Conservation (phyloP, 2,113 vertebrate species). For the Sturnira hondurensis region DNA sequence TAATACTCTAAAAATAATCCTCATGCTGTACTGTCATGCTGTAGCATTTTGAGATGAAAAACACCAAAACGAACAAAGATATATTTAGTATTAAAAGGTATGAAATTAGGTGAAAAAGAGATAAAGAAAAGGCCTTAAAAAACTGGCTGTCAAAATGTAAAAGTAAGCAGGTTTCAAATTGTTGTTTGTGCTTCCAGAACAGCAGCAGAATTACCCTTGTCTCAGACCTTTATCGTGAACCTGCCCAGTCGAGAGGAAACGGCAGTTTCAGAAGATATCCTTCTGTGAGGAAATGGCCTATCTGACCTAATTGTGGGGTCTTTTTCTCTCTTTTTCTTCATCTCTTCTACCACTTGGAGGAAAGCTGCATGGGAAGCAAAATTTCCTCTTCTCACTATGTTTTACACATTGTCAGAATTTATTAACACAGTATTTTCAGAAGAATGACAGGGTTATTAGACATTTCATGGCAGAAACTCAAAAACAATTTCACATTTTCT, state of each 20-base stretch:
- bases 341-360: constrained; percentile 40
- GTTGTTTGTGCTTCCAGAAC: not conserved
- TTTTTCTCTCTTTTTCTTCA: constrained; percentile 34
- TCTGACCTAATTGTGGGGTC: constrained; percentile 33
- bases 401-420: constrained; percentile 78
- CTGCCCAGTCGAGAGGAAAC: not conserved
- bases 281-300: constrained; percentile 21
- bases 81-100: not conserved
- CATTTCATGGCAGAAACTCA: constrained; percentile 75
- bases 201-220: not conserved
- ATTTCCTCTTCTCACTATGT: constrained; percentile 66
- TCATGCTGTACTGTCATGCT: not conserved
- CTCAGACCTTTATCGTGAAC: not conserved
- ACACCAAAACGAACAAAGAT: not conserved
- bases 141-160: not conserved
- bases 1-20: not conserved
- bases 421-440: constrained; percentile 75
- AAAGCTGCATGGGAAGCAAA: constrained; percentile 61
- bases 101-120: not conserved
- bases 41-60: not conserved
- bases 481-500: constrained; percentile 67
- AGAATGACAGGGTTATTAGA: constrained; percentile 77
- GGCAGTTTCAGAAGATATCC: not conserved
- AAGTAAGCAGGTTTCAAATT: not conserved
- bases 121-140: not conserved